These are phyloP conservation scores for Trachurus trachurus DNA, from an alignment of 2,797 vertebrate genomes.

Conservation along the genomic window DNA sequence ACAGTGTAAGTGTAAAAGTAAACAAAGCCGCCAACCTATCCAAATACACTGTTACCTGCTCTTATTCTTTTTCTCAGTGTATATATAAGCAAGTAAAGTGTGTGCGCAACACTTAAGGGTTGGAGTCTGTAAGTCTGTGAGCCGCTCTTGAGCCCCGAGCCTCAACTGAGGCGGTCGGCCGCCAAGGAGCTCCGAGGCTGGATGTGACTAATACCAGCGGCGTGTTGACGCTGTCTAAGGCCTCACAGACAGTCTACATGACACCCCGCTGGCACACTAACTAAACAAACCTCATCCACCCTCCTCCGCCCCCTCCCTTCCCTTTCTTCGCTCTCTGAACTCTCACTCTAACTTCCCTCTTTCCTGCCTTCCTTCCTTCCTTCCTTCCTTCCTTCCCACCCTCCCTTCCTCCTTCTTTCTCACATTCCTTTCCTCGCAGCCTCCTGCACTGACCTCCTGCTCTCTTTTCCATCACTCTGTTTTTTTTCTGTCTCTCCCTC, in stretches of 20 bases:
- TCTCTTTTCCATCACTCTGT: conserved; percentile 42
- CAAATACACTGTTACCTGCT: conserved; percentile 70
- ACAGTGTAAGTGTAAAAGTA: conserved; percentile 69
- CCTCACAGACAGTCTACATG: conserved; percentile 59
- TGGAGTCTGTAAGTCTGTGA: conserved; percentile 69
- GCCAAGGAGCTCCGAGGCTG: conserved; percentile 33
- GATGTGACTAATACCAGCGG: conserved; percentile 56
- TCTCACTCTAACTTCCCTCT: conserved; percentile 39
- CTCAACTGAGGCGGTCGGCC: conserved; percentile 8
- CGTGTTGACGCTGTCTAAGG: conserved; percentile 59
- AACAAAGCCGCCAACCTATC: conserved; percentile 64
- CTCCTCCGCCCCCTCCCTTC: conserved; percentile 2
- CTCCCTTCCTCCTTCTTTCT: conserved; percentile 32
- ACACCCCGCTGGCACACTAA: conserved; percentile 61
- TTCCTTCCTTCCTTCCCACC: conserved; percentile 10
- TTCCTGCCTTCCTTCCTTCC: conserved; percentile 21
- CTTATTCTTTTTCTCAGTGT: conserved; percentile 57
- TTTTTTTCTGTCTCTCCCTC: not conserved
- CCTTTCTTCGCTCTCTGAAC: conserved; percentile 40
- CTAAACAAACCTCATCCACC: conserved; percentile 61
- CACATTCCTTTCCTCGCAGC: conserved; percentile 53
- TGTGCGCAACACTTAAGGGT: conserved; percentile 63
- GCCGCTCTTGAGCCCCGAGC: conserved; percentile 20
- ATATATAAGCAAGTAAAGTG: conserved; percentile 62
- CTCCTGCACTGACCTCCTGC: conserved; percentile 48